phyloP scores from a whole-genome alignment of 2,113 vertebrate species.

The Paramisgurnus dabryanus region DNA sequence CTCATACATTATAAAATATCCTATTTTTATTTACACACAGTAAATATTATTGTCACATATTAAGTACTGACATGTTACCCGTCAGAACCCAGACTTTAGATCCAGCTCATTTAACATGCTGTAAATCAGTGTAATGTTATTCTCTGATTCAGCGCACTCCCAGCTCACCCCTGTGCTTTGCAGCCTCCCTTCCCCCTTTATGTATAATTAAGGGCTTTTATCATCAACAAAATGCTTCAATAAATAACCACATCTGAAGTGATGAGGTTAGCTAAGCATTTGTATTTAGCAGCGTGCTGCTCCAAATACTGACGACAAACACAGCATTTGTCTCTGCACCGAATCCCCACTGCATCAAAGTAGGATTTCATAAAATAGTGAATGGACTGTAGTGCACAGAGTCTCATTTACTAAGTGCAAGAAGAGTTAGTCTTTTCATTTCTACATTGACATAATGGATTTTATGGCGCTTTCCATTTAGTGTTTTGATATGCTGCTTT shows the following conservation, averaged over 20 bases:
- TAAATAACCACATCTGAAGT: constrained; percentile 34
- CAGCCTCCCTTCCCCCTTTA: constrained; percentile 18
- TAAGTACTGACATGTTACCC: neutral
- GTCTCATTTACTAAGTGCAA: constrained; percentile 42
- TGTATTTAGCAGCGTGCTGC: constrained; percentile 24
- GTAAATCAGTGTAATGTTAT: neutral
- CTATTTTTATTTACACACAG: too few species aligned
- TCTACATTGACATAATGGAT: constrained; percentile 28
- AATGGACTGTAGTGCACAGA: constrained; percentile 6
- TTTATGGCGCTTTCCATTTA: constrained; percentile 35
- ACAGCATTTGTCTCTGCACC: neutral
- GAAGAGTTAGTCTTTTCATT: constrained; percentile 28
- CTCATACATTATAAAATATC: too few species aligned
- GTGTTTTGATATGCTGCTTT: constrained; percentile 21
- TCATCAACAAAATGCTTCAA: constrained; percentile 38
- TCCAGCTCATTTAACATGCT: constrained; percentile 3
- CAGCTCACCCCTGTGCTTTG: neutral
- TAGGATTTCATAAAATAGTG: constrained; percentile 25
- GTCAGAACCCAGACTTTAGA: constrained; percentile 22
- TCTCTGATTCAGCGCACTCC: constrained; percentile 9
- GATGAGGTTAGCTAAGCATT: constrained; percentile 29
- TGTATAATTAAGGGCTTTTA: constrained; percentile 39
- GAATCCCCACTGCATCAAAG: constrained; percentile 1
- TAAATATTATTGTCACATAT: too few species aligned
- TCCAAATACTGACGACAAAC: constrained; percentile 1